phyloP scores from a whole-genome alignment of 2,888 invertebrate genomes.

The Drosophila mayaguana region DNA sequence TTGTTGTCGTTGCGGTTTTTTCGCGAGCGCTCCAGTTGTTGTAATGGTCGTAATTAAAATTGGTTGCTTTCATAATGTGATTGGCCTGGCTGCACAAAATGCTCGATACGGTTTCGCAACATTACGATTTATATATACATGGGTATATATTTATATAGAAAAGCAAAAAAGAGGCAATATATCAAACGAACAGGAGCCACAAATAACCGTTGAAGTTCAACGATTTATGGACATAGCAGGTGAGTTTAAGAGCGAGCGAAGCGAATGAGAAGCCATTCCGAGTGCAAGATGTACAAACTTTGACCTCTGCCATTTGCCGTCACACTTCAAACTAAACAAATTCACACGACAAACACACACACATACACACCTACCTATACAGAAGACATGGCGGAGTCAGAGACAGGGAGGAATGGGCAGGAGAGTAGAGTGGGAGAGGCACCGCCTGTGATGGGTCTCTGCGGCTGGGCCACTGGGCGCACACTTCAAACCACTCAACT shows the following conservation, averaged over 20 bases:
- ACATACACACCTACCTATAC: slow-evolving; percentile 19
- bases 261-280: slow-evolving; percentile 16
- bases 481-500: slow-evolving; percentile 75
- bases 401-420: neutral
- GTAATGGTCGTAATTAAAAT: slow-evolving; percentile 77
- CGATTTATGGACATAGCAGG: slow-evolving; percentile 60
- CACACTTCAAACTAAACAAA: slow-evolving; percentile 67
- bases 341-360: slow-evolving; percentile 60
- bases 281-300: slow-evolving; percentile 45
- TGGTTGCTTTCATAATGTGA: slow-evolving; percentile 80
- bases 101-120: slow-evolving; percentile 26
- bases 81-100: slow-evolving; percentile 57
- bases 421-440: neutral
- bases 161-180: slow-evolving; percentile 50
- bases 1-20: slow-evolving; percentile 40
- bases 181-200: slow-evolving; percentile 51
- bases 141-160: neutral
- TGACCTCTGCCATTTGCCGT: slow-evolving; percentile 52
- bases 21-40: slow-evolving; percentile 45
- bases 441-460: slow-evolving; percentile 16
- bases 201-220: slow-evolving; percentile 56
- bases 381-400: neutral
- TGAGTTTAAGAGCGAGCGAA: slow-evolving; percentile 21
- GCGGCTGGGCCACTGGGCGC: slow-evolving; percentile 32
- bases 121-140: slow-evolving; percentile 36